Conservation (phyloP, 2,113 vertebrate species). For the Condylura cristata region DNA sequence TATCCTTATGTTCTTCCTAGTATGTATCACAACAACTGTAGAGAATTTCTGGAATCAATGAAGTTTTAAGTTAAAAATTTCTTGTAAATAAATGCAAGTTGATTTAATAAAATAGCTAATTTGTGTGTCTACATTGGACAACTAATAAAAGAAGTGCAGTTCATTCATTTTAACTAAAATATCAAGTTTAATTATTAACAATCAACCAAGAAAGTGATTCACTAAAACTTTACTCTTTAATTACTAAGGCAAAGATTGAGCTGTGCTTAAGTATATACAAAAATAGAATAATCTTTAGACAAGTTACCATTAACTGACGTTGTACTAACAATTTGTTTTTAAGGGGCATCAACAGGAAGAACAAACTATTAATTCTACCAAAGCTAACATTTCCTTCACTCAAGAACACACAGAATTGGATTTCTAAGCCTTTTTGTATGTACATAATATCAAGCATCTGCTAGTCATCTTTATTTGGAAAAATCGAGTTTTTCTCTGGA, state of each 20-base stretch:
- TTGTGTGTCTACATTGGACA: neutral
- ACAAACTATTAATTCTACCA: slow-evolving; percentile 65
- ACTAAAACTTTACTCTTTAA: slow-evolving; percentile 72
- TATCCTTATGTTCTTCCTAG: neutral
- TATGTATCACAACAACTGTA: neutral
- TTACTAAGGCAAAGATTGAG: slow-evolving; percentile 71
- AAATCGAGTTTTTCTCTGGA: neutral
- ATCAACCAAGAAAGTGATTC: neutral
- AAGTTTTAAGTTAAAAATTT: neutral
- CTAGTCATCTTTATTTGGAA: slow-evolving; percentile 25
- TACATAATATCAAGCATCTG: neutral
- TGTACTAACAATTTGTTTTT: slow-evolving; percentile 65
- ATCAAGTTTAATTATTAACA: slow-evolving; percentile 8
- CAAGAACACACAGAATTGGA: slow-evolving; percentile 49
- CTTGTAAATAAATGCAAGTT: neutral
- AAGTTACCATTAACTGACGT: slow-evolving; percentile 66
- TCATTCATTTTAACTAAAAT: slow-evolving; percentile 39
- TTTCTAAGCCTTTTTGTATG: neutral
- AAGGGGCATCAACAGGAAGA: slow-evolving; percentile 63
- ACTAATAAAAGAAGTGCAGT: neutral
- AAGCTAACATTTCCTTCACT: slow-evolving; percentile 68
- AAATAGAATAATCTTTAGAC: slow-evolving; percentile 70
- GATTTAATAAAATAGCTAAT: neutral
- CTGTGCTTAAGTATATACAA: slow-evolving; percentile 58
- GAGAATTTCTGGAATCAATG: neutral